phyloP scores from a whole-genome alignment of 2,113 vertebrate genomes.

The human region DNA sequence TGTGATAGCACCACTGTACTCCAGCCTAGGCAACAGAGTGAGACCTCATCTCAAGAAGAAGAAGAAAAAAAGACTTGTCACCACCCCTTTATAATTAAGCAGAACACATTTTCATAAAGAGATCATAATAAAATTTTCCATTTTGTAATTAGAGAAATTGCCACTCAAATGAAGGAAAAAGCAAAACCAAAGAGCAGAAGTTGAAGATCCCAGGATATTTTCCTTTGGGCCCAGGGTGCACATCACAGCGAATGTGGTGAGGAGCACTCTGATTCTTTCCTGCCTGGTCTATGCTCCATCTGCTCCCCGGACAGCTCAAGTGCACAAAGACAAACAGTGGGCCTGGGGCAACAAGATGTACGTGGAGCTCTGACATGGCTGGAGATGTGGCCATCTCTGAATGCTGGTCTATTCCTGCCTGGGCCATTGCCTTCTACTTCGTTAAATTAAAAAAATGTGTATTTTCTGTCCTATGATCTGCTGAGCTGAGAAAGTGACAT shows the following conservation, averaged over 20 bases:
- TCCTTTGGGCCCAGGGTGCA: background rate
- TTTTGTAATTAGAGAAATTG: slow-evolving; percentile 1
- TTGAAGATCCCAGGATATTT: background rate
- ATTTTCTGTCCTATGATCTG: background rate
- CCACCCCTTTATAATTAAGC: background rate
- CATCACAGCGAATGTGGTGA: background rate
- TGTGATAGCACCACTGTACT: too few relatives aligned
- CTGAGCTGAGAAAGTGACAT: background rate
- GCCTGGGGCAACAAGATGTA: background rate
- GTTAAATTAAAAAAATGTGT: background rate
- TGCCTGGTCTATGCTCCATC: background rate
- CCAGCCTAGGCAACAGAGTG: too few relatives aligned
- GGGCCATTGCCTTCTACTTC: background rate
- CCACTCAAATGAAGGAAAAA: background rate
- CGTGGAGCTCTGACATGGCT: background rate
- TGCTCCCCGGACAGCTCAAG: background rate
- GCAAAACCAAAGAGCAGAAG: fast-evolving
- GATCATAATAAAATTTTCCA: background rate
- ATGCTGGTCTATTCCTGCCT: background rate
- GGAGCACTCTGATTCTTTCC: background rate
- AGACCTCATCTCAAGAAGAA: too few relatives aligned
- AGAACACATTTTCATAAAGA: background rate
- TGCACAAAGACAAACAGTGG: background rate
- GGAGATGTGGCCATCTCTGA: background rate
- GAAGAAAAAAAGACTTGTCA: background rate